Evolutionary conservation across 2,113 vertebrate species (phyloP), one percentile per base, ranked within the genome.

Genomic region (Periophthalmodon schlosseri): DNA sequence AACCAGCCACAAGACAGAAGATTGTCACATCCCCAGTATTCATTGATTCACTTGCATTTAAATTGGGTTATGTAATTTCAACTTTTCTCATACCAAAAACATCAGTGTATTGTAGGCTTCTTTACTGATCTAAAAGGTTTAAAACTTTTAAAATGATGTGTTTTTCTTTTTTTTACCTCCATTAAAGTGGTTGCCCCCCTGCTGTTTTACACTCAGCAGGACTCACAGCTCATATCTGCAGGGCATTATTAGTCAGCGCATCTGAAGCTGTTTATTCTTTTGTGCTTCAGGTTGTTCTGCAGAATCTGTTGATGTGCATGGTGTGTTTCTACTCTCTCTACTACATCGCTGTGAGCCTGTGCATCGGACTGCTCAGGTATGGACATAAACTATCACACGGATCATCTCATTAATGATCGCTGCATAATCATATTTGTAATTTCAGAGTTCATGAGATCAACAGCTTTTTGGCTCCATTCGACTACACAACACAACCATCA

Each of bases 321-420:
- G 72, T 92, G 76, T 91, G 89, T 70, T 95, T 95, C 86, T 95
- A 95, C 88, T 91, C 91, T 5, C 84, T 94, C 14, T 94, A 94
- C 86, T 95, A 93, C 85, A 86, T 94, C n/a, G 86, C 64, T 12
- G 90, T 93, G 86, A 94, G 93, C 76, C 70, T 94, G 64, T 94
- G 92, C 84, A 92, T 94, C 36, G 94, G 93, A 9, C 80, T 93
- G 66, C 84, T 95, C 88, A 93, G 93, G 93, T 94, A 83, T 39
- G 71, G 33, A 49, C 12, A 50, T 13, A 0, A 44, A 39, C 63
- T n/a, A 20, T 12, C 10, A 21, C 34, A 11, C 33, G n/a, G 21
- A 44, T 65, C n/a, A 4, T 39, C 9, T 63, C 8, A 36, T 8
- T 39, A n/a, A 44, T 39, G 33, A 13, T 28, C 3, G 3, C n/a